Conservation (phyloP, 2,888 invertebrate genomes). For the Auanema sp. region DNA sequence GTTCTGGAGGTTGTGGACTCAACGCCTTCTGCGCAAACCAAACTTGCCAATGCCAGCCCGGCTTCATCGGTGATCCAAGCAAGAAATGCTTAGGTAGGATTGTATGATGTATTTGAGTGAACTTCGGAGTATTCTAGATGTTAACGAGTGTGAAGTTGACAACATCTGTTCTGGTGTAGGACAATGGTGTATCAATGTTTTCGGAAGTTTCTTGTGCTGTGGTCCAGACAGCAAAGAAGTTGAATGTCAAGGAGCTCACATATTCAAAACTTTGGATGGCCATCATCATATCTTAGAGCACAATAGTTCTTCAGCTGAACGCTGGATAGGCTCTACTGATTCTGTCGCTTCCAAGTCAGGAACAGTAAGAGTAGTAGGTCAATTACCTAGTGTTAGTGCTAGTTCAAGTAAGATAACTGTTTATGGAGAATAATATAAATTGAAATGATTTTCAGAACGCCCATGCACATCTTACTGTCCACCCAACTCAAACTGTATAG, state of each 20-base stretch:
- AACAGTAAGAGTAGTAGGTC: conserved; percentile 18
- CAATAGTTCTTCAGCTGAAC: conserved; percentile 8
- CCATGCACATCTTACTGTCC: conserved; percentile 52
- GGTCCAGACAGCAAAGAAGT: conserved; percentile 34
- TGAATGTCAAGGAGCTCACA: conserved; percentile 43
- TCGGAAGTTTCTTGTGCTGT: conserved; percentile 54
- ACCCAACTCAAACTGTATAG: conserved; percentile 49
- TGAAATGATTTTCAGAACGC: conserved; percentile 25
- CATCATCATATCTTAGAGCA: conserved; percentile 10
- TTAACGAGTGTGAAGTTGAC: conserved; percentile 56
- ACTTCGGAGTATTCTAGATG: no score
- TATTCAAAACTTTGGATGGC: conserved; percentile 20
- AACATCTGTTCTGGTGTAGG: conserved; percentile 52
- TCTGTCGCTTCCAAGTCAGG: conserved; percentile 3
- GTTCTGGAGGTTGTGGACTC: conserved; percentile 57
- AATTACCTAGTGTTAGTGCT: conserved; percentile 18
- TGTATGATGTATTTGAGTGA: no score
- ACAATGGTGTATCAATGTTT: conserved; percentile 54
- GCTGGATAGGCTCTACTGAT: conserved; percentile 7
- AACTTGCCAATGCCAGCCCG: conserved; percentile 81
- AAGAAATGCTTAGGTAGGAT: conserved; percentile 45
- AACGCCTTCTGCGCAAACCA: conserved; percentile 53
- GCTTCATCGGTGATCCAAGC: conserved; percentile 79
- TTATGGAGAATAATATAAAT: no score
- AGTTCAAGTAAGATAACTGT: conserved; percentile 13